Base-by-base conservation (phyloP, 1,140 invertebrate genomes). In the Drosophila serrata region DNA sequence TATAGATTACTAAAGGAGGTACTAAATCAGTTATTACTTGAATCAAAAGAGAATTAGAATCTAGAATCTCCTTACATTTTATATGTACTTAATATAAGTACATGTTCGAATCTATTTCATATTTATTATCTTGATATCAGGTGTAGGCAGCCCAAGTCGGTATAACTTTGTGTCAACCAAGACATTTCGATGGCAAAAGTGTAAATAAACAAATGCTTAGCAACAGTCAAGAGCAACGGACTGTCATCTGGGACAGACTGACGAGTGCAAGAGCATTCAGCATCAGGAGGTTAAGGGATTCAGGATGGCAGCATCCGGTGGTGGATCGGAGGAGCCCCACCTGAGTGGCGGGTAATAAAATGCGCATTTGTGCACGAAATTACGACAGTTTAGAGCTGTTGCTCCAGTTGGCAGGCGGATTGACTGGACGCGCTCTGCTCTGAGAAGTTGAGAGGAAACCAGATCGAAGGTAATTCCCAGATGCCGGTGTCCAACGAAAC, bases 321-420 rank as follows among this genome's bases (percentile, higher is more conserved):
- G 35, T 33, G 59, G 35, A 35, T n/a, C 27, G 22, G 15, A 19
- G 37, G 6, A 19, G 15, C 57, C 2, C 48, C 68, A 87, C 75
- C 84, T 70, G 77, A 87, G 73, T 82, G 76, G 33, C 84, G 60
- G 76, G 80, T 87, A 87, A 82, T 87, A 87, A 87, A 87, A 87
- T 87, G 84, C 84, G 84, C 84, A 87, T 87, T 87, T 87, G 76
- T 87, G 84, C 76, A 88, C 72, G 49, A 84, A 87, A 87, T 84
- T 88, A 80, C 65, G 70, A 81, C 79, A 82, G 63, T 79, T 76
- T 77, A 68, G 62, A 73, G 49, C 55, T 60, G 62, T 51, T 64
- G 61, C 60, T 68, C n/a, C 8, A 37, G 33, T 56, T 67, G 53
- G 37, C 46, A 40, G 46, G 43, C 48, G 22, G 43, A 64, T 53